Evolutionary conservation across 2,797 vertebrate species (phyloP).

Genomic region (Orestias chungarensis): DNA sequence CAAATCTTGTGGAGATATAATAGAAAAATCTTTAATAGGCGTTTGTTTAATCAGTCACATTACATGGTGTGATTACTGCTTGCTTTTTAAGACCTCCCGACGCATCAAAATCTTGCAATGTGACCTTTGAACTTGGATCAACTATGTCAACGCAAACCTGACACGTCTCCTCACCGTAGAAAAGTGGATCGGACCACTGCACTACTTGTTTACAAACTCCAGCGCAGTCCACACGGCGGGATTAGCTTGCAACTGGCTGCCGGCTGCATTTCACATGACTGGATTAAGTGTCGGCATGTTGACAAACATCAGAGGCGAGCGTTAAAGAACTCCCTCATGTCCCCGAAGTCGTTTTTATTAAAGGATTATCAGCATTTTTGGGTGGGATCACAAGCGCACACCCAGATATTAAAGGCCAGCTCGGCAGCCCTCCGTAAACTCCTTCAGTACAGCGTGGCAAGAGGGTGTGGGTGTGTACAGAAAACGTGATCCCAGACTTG

Average conservation of each 20-base stretch:
- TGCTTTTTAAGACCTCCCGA: background rate
- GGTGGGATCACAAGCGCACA: background rate
- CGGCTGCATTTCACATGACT: background rate
- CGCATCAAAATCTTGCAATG: background rate
- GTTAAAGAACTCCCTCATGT: background rate
- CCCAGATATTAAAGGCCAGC: constrained; percentile 8
- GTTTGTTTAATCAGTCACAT: background rate
- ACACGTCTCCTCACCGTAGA: background rate
- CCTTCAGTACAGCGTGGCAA: background rate
- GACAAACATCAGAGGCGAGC: constrained; percentile 42
- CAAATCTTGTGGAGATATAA: background rate
- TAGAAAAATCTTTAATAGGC: background rate
- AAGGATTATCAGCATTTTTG: background rate
- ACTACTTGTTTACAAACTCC: background rate
- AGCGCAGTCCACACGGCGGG: background rate
- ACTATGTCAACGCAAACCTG: background rate
- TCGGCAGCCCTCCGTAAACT: background rate
- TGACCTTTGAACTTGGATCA: constrained; percentile 1
- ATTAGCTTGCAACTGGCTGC: background rate
- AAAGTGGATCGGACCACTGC: background rate
- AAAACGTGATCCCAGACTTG: no score
- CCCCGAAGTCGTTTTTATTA: background rate
- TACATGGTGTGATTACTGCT: background rate
- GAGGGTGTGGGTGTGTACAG: background rate
- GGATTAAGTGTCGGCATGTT: constrained; percentile 14